Percentiles rank a stretch among this genome's conserved stretches.
Conservation (phyloP, 2,888 invertebrate species). For the Noctua janthina region DNA sequence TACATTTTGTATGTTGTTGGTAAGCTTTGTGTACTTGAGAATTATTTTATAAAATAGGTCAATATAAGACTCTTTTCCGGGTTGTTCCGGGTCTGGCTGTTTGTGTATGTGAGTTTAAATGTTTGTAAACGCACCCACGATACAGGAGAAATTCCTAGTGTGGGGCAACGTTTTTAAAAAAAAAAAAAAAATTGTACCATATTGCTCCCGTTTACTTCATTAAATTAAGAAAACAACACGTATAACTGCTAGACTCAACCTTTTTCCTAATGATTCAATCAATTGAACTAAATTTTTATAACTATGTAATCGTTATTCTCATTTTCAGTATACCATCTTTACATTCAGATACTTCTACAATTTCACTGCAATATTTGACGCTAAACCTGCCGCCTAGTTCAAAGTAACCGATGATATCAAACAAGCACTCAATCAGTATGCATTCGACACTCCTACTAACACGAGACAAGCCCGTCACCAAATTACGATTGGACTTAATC, state of each 20-base stretch:
- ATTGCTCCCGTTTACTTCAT: background rate
- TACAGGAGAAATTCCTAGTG: no score
- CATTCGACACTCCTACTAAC: constrained; percentile 23
- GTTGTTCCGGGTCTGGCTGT: no score
- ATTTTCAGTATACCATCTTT: background rate
- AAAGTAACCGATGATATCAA: constrained; percentile 29
- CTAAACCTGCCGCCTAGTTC: background rate
- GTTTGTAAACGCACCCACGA: no score
- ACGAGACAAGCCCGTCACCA: constrained; percentile 37
- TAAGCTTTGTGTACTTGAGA: background rate
- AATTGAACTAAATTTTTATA: background rate
- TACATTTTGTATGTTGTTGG: constrained; percentile 1
- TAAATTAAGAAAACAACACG: background rate
- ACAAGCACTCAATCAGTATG: constrained; percentile 47
- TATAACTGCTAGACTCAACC: background rate
- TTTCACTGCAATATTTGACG: background rate
- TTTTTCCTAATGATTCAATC: background rate
- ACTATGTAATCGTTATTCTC: background rate
- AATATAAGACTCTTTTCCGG: background rate
- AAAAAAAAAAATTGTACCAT: no score
- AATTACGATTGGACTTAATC: constrained; percentile 44
- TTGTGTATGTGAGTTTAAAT: no score
- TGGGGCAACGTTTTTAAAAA: no score
- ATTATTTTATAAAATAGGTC: background rate
- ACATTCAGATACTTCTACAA: background rate